Conservation (phyloP, 2,797 vertebrate genomes). For the Halcyon leucocephala region DNA sequence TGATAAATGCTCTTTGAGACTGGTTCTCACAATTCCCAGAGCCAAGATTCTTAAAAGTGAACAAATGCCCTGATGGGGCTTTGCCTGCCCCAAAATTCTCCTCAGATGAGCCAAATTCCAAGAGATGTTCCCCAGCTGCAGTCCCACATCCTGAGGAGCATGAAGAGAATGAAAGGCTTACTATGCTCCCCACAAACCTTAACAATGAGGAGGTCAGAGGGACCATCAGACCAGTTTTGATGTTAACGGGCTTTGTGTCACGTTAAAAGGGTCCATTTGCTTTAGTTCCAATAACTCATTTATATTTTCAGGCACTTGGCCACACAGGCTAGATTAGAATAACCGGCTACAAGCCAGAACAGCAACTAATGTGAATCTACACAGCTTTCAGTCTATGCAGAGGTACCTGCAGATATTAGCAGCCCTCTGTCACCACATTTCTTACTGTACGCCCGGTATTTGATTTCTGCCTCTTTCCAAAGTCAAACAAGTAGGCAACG, state of each 20-base stretch:
- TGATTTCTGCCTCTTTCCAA: background rate
- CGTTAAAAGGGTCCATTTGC: background rate
- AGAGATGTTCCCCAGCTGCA: constrained; percentile 60
- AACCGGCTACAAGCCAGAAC: background rate
- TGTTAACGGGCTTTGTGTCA: constrained; percentile 25
- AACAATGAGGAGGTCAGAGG: constrained; percentile 42
- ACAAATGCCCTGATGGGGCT: background rate
- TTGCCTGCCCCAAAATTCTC: background rate
- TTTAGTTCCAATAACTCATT: constrained; percentile 14
- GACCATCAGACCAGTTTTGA: constrained; percentile 57
- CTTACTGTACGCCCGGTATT: background rate
- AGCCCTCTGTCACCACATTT: background rate
- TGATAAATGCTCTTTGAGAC: background rate
- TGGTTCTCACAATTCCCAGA: background rate
- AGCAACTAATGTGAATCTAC: background rate
- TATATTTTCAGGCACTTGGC: background rate
- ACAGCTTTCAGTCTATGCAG: background rate
- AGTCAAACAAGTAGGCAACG: background rate
- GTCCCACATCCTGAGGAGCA: background rate
- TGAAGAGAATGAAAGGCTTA: constrained; percentile 44
- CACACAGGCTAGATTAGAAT: background rate
- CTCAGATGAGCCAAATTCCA: constrained; percentile 64
- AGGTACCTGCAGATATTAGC: background rate
- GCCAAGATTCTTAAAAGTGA: background rate
- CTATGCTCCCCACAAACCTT: constrained; percentile 15